Conservation (phyloP, 2,888 invertebrate genomes). For the Xylota sylvarum region DNA sequence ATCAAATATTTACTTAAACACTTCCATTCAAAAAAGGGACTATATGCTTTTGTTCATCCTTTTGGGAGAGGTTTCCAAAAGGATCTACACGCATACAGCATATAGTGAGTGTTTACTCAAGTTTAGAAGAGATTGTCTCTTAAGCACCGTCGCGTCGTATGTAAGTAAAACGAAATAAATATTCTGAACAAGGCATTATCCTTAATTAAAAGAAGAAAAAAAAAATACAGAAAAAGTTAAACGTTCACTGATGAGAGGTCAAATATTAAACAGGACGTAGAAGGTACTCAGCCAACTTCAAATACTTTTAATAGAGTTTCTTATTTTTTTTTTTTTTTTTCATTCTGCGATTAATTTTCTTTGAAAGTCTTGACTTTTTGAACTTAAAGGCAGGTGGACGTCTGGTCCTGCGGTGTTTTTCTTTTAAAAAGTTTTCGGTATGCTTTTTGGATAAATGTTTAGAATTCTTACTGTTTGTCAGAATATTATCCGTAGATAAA, state of each 20-base stretch:
- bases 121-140: background rate
- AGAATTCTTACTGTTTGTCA: no score
- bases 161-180: background rate
- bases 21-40: background rate
- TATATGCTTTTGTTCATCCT: background rate
- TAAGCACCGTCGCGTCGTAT: background rate
- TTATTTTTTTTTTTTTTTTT: background rate
- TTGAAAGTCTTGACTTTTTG: background rate
- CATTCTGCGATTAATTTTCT: background rate
- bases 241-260: background rate
- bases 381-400: background rate
- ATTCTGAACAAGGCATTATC: background rate
- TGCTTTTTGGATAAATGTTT: no score
- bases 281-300: background rate
- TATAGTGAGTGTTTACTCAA: background rate
- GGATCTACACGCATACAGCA: background rate
- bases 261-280: background rate
- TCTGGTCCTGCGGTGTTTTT: background rate
- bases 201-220: no score
- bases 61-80: background rate
- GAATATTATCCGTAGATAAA: no score
- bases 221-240: background rate
- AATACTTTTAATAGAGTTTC: background rate
- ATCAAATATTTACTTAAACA: background rate
- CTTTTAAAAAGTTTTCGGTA: background rate